These are phyloP conservation scores for Piaya cayana DNA, from an alignment of 2,113 vertebrate genomes.

Conservation along the genomic window DNA sequence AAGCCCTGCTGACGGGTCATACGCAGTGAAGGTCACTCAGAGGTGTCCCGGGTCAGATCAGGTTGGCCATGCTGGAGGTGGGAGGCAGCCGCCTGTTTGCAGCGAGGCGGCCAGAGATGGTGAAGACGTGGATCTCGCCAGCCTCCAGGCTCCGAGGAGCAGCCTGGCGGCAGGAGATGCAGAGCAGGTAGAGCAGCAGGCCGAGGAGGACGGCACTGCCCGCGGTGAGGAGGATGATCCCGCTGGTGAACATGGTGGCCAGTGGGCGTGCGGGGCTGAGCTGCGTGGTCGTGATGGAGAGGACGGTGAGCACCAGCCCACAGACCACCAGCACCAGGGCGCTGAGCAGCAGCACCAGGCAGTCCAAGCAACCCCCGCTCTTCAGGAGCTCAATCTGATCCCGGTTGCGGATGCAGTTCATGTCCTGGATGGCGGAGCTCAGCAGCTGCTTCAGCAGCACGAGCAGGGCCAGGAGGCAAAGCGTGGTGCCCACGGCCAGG, in stretches of 20 bases:
- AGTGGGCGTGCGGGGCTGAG: constrained; percentile 75
- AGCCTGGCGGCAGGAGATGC: constrained; percentile 53
- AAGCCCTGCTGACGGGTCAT: background rate
- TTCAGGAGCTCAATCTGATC: constrained; percentile 89
- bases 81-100: constrained; percentile 81
- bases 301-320: constrained; percentile 83
- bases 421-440: constrained; percentile 97
- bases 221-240: constrained; percentile 82
- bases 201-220: constrained; percentile 83
- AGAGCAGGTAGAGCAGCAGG: constrained; percentile 81
- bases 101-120: constrained; percentile 86
- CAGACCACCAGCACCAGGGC: constrained; percentile 86
- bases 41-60: constrained; percentile 78
- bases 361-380: constrained; percentile 89
- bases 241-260: constrained; percentile 91
- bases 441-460: constrained; percentile 95
- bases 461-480: constrained; percentile 91
- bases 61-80: constrained; percentile 91
- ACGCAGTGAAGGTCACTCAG: background rate
- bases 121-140: constrained; percentile 80
- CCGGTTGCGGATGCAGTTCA: constrained; percentile 93
- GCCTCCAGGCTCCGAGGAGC: constrained; percentile 11
- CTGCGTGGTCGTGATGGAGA: constrained; percentile 85
- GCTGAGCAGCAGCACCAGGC: constrained; percentile 85
- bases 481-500: constrained; percentile 85